Percentiles rank a stretch among this genome's conserved stretches.
These are phyloP conservation scores for Cylindroiulus punctatus DNA, from an alignment of 2,888 invertebrate genomes.

Conservation along the genomic window DNA sequence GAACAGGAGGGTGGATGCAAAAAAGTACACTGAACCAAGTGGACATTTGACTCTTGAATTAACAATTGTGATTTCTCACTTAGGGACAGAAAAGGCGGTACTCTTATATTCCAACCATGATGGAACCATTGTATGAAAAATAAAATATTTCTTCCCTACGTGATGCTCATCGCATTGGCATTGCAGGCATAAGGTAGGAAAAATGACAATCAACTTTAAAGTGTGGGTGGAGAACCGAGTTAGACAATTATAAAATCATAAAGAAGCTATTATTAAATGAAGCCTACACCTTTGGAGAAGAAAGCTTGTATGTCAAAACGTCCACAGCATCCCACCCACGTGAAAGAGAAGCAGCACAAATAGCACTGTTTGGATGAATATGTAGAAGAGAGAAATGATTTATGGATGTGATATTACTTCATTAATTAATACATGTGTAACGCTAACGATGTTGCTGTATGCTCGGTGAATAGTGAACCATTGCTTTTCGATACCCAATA, in stretches of 20 bases:
- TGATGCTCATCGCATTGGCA: background rate
- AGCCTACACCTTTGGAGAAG: background rate
- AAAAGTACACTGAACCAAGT: conserved; percentile 36
- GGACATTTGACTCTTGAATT: conserved; percentile 7
- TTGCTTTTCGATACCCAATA: background rate
- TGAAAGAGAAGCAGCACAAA: background rate
- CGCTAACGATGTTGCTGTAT: background rate
- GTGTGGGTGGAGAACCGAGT: background rate
- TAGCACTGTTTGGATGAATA: background rate
- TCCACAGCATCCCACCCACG: conserved; percentile 2
- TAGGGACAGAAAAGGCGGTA: background rate
- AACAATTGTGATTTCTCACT: background rate
- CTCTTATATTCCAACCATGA: background rate
- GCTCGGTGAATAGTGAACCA: background rate
- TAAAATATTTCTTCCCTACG: background rate
- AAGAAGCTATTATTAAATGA: conserved; percentile 35
- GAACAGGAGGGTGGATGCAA: background rate
- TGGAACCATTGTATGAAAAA: background rate
- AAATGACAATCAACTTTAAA: conserved; percentile 6
- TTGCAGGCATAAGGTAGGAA: background rate
- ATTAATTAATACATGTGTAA: background rate
- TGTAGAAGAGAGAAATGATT: background rate
- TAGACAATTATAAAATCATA: background rate
- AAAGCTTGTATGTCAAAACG: background rate
- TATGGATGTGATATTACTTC: background rate